Evolutionary conservation across 2,797 vertebrate genomes (phyloP).

Genomic region (Poeciliopsis paucimaculata): DNA sequence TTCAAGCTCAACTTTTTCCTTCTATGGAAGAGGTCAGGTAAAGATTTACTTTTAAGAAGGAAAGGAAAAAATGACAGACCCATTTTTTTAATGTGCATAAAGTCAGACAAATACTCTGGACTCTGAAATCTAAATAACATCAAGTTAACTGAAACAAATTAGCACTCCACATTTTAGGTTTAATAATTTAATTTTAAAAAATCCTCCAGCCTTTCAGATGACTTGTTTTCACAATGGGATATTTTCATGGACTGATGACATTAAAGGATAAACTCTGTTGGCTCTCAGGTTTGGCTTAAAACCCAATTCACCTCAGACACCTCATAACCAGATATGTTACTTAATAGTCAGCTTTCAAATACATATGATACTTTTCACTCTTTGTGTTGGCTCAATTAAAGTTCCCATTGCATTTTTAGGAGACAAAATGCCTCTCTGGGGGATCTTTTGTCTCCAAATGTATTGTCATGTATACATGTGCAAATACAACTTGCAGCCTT

Average conservation of each 20-base stretch:
- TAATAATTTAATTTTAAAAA: conserved; percentile 14
- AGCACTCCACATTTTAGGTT: not conserved
- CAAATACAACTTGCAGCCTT: conserved; percentile 28
- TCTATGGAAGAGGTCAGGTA: not conserved
- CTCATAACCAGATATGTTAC: conserved; percentile 24
- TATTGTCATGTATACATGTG: conserved; percentile 12
- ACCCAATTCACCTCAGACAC: conserved; percentile 19
- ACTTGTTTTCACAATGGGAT: conserved; percentile 4
- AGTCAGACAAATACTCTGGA: not conserved
- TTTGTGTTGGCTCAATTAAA: conserved; percentile 33
- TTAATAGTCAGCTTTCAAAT: conserved; percentile 36
- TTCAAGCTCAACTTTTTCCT: not conserved
- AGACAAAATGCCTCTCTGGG: conserved; percentile 38
- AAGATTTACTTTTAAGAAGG: not conserved
- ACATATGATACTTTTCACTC: conserved; percentile 30
- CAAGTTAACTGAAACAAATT: not conserved
- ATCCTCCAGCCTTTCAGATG: conserved; percentile 3
- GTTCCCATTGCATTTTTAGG: conserved; percentile 32
- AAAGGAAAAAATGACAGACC: not conserved
- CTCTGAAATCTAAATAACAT: not conserved
- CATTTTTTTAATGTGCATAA: not conserved
- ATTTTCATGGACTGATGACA: conserved; percentile 11
- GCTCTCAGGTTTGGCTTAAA: conserved; percentile 25
- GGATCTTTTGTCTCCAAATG: conserved; percentile 27
- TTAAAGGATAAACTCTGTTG: conserved; percentile 25